Conservation (phyloP, 2,888 invertebrate genomes). For the Xanthorhoe designata region DNA sequence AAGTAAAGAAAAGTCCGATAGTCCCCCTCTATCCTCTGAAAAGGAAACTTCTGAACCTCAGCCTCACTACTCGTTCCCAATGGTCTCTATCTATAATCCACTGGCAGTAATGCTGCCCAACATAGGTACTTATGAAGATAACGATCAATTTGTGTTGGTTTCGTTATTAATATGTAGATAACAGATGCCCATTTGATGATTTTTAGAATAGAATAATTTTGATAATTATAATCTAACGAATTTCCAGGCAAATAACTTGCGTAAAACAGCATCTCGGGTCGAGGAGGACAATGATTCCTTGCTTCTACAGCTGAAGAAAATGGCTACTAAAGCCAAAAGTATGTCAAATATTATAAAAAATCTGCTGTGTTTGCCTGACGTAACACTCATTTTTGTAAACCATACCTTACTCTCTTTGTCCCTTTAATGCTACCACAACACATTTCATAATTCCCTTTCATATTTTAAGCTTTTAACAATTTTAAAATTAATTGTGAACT, state of each 20-base stretch:
- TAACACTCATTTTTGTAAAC: conserved; percentile 52
- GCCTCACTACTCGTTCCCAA: conserved; percentile 67
- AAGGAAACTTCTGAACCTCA: conserved; percentile 55
- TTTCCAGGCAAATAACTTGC: conserved; percentile 93
- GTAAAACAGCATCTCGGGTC: conserved; percentile 95
- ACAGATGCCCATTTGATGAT: conserved; percentile 32
- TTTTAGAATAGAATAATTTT: conserved; percentile 46
- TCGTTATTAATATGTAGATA: conserved; percentile 50
- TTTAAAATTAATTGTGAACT: conserved; percentile 31
- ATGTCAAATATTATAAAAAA: conserved; percentile 83
- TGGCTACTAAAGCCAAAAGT: conserved; percentile 95
- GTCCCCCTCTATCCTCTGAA: conserved; percentile 78
- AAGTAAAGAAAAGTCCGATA: conserved; percentile 72
- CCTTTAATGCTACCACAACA: conserved; percentile 15
- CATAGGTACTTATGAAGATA: conserved; percentile 75
- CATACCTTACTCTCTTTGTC: conserved; percentile 45
- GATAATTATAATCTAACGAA: conserved; percentile 70
- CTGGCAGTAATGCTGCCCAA: conserved; percentile 80
- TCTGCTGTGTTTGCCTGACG: conserved; percentile 66
- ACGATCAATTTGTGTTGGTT: conserved; percentile 56
- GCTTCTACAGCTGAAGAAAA: conserved; percentile 97
- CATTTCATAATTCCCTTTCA: conserved; percentile 9
- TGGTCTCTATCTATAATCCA: conserved; percentile 78
- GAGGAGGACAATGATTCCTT: conserved; percentile 99
- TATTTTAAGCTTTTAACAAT: conserved; percentile 27